These are phyloP conservation scores for Oryzias curvinotus DNA, from an alignment of 2,113 vertebrate genomes.

Conservation along the genomic window DNA sequence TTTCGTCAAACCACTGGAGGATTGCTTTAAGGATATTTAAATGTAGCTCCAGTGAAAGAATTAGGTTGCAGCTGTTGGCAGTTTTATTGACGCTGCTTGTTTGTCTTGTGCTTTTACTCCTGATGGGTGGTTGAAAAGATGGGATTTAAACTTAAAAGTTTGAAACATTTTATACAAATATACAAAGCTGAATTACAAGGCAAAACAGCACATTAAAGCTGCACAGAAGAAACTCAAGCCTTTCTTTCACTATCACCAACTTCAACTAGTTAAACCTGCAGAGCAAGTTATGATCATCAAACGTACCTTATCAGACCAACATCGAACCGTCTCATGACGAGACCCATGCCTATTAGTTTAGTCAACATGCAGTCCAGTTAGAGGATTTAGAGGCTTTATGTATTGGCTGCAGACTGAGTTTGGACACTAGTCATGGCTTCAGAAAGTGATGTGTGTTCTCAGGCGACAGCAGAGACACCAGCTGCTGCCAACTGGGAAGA, in stretches of 20 bases:
- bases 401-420: neutral
- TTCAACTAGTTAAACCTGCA: conserved; percentile 34
- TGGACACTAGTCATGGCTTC: neutral
- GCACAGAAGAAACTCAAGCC: neutral
- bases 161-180: neutral
- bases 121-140: conserved; percentile 22
- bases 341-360: too few relatives aligned
- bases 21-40: conserved; percentile 7
- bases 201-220: neutral
- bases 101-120: conserved; percentile 14
- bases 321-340: too few relatives aligned
- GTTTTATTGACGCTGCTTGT: conserved; percentile 8
- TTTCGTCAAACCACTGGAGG: neutral
- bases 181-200: neutral
- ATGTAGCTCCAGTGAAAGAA: conserved; percentile 17
- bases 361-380: neutral
- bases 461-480: conserved; percentile 14
- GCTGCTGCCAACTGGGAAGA: conserved; percentile 3
- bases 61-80: conserved; percentile 23
- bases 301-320: neutral
- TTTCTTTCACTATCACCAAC: too few relatives aligned
- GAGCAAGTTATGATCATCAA: neutral
- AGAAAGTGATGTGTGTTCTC: conserved; percentile 11
- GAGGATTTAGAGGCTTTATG: neutral
- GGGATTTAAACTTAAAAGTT: neutral